Evolutionary conservation across 2,888 invertebrate species (phyloP), one percentile per base, ranked within the genome.

Genomic region (Apamea monoglypha): DNA sequence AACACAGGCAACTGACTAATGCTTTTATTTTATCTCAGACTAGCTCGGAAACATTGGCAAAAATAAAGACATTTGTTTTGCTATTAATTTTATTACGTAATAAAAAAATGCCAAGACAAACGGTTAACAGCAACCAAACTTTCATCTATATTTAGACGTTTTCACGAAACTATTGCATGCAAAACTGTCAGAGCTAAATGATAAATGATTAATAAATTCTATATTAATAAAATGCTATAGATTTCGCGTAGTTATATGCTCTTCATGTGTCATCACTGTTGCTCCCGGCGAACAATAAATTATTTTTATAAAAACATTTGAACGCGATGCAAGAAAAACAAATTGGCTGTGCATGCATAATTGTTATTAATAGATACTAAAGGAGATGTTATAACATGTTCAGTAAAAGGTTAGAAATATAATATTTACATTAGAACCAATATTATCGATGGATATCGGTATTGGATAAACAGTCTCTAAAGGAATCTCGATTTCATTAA

Each of bases 121-220:
- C n/a, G 72, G 61, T 40, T 76, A 76, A 66, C 72, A 81, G 84
- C 71, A 74, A 61, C 53, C 71, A 79, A 78, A 74, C 56, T 80
- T 71, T 82, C 56, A 64, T 78, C 86, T 86, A 88, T 63, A 78
- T 70, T 82, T 75, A 78, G 69, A 82, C 36, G 32, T 61, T 68
- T 85, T 85, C 82, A 82, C 76, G 82, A 88, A 86, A 76, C 75
- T 78, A 76, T 76, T 84, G 82, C 74, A 85, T 87, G 84, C 82
- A 87, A 86, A 87, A 78, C 80, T 78, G 81, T 74, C 85, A 66
- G 71, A 68, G 59, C 67, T 63, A 70, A 73, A 83, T 85, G 83
- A 87, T 85, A 89, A 86, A 90, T 89, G 80, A 70, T 76, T 83
- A 84, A 86, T 87, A 91, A 88, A 88, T 89, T 90, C 72, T 84